Conservation (phyloP, 2,888 invertebrate species). For the Lucinisca nassula region DNA sequence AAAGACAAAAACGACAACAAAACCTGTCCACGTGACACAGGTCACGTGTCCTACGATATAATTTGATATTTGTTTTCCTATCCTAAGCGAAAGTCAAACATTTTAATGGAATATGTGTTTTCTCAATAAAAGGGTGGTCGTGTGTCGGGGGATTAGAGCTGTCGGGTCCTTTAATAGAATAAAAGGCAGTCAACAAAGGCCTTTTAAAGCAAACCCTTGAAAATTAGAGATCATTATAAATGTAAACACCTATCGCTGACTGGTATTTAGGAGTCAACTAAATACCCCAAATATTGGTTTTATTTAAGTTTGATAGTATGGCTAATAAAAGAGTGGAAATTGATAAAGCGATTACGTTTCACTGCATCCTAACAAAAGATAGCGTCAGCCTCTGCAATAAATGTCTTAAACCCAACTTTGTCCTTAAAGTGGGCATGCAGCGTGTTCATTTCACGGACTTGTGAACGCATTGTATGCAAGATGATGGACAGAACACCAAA, state of each 20-base stretch:
- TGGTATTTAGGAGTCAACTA: not conserved
- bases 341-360: no score
- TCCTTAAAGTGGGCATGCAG: no score
- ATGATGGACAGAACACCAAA: no score
- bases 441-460: no score
- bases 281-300: not conserved
- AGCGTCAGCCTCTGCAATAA: no score
- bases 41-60: not conserved
- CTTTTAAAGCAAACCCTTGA: conserved; percentile 2
- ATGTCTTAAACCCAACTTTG: no score
- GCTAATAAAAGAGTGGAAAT: no score
- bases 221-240: conserved; percentile 3
- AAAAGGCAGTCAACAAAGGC: conserved; percentile 11
- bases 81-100: conserved; percentile 8
- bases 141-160: not conserved
- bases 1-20: not conserved
- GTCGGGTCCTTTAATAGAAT: conserved; percentile 4
- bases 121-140: conserved; percentile 14
- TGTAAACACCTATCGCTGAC: conserved; percentile 3
- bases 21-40: not conserved
- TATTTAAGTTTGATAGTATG: no score
- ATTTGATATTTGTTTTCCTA: conserved; percentile 7
- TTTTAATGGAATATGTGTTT: conserved; percentile 9
- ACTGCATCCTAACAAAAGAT: no score
- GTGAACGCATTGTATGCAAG: no score